These are phyloP conservation scores for Thymelicus sylvestris DNA, from an alignment of 2,888 invertebrate species.

Conservation along the genomic window DNA sequence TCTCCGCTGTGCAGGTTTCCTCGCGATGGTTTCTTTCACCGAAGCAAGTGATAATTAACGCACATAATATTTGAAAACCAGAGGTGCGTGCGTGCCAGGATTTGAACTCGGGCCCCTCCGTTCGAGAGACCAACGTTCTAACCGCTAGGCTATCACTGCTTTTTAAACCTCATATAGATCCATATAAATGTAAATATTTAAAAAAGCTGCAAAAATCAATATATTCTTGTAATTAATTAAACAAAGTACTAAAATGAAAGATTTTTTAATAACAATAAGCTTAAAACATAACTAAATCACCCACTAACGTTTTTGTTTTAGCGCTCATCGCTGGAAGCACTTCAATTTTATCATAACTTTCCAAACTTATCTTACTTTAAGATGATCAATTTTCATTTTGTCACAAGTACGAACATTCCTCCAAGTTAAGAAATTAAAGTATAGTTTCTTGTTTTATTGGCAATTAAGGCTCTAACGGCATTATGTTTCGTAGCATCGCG, in stretches of 20 bases:
- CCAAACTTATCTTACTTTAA: constrained; percentile 79
- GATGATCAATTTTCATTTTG: constrained; percentile 82
- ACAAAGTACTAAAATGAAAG: constrained; percentile 25
- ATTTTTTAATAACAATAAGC: constrained; percentile 69
- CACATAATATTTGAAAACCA: too few relatives aligned
- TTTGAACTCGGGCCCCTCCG: too few relatives aligned
- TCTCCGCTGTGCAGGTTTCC: too few relatives aligned
- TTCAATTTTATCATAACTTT: constrained; percentile 76
- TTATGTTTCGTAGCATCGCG: constrained; percentile 19
- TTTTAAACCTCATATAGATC: too few relatives aligned
- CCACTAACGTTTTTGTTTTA: constrained; percentile 63
- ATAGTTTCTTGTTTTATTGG: constrained; percentile 37
- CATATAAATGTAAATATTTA: too few relatives aligned
- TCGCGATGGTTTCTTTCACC: too few relatives aligned
- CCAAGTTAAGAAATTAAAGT: constrained; percentile 59
- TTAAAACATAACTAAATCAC: constrained; percentile 59
- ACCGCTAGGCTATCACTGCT: too few relatives aligned
- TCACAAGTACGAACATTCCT: constrained; percentile 66
- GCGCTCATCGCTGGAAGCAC: constrained; percentile 60
- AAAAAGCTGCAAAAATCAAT: too few relatives aligned
- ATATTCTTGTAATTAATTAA: not conserved
- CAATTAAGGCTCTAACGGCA: constrained; percentile 25
- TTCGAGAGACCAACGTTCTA: too few relatives aligned
- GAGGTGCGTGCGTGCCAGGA: too few relatives aligned
- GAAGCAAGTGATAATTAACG: too few relatives aligned